Base-by-base conservation (phyloP, 2,113 vertebrate species). In the Gnathonemus longibarbis region DNA sequence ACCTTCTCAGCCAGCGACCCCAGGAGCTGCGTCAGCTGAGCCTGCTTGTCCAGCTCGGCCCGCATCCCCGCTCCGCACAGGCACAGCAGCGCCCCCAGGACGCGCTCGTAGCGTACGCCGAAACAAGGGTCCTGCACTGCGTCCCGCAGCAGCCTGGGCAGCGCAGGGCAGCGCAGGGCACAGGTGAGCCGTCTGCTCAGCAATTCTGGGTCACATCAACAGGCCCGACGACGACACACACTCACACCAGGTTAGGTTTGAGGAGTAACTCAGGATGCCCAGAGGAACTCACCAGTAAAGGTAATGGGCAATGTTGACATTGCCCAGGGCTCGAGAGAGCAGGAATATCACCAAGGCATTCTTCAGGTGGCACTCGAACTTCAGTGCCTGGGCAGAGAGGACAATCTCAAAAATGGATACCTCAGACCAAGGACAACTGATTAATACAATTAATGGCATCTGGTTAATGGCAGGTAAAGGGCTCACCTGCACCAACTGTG, bases 401-500 rank as follows among this genome's bases (percentile, higher is more conserved):
- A 91, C 8, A 89, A 90, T 1, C 24, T 42, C 42, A 21, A 48
- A 56, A 48, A 84, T 48, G 45, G 24, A 24, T 24, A 24, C 21
- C 19, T n/a, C 83, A 84, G 45, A 85, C 24, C 49, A 87, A 17
- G 13, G 3, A 48, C n/a, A 27, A 49, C 24, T 24, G 42, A 42
- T 35, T 80, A 80, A 19, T 48, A 49, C 83, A 49, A 35, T 42
- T 31, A 77, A 80, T 2, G 13, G 5, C 9, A 42, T 42, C 5
- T 80, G 35, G 74, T 17, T 80, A 80, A 80, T 2, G 5, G 74
- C 74, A 88, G 21, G 21, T 13, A 45, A 31, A 2, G 42, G 35
- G 39, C 52, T 93, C 91, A 99, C 98, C 96, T 99, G 98, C 5
- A 99, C 98, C 91, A 99, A 97, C 35, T 99, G 98, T 83, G 98